These are phyloP conservation scores for Ctenopoma multispine DNA, from an alignment of 2,797 vertebrate genomes.

Conservation along the genomic window DNA sequence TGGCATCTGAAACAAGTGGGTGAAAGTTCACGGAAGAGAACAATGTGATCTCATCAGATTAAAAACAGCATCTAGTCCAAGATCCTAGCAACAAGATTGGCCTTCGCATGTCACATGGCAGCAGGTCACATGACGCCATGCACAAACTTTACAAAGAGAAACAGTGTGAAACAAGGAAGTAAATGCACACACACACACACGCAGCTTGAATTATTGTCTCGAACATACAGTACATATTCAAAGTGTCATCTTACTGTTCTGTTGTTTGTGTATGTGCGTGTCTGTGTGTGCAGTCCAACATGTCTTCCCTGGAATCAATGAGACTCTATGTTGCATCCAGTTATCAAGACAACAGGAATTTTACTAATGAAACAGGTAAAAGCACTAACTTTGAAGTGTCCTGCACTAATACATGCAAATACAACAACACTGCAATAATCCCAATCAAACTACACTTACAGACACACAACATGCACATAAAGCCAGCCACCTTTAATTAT, in stretches of 20 bases:
- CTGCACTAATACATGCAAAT: too few species aligned
- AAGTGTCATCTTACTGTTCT: not conserved
- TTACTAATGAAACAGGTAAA: too few species aligned
- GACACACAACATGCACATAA: not conserved
- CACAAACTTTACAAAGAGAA: conserved; percentile 1
- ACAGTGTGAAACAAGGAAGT: not conserved
- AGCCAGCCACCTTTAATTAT: not conserved
- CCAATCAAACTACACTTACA: not conserved
- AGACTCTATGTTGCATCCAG: too few species aligned
- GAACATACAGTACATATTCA: not conserved
- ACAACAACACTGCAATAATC: not conserved
- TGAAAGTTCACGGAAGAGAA: conserved; percentile 36
- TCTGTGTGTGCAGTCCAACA: too few species aligned
- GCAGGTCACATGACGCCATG: not conserved
- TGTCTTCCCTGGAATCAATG: too few species aligned
- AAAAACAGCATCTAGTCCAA: conserved; percentile 2
- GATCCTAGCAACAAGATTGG: not conserved
- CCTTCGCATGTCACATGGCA: conserved; percentile 19
- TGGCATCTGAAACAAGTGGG: conserved; percentile 5
- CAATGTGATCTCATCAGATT: not conserved
- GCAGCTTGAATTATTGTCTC: not conserved
- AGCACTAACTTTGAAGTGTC: not conserved
- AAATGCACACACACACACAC: not conserved
- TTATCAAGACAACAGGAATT: too few species aligned
- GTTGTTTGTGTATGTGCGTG: not conserved